Evolutionary conservation across 2,113 vertebrate species (phyloP).

Genomic region (Aleadryas rufinucha): DNA sequence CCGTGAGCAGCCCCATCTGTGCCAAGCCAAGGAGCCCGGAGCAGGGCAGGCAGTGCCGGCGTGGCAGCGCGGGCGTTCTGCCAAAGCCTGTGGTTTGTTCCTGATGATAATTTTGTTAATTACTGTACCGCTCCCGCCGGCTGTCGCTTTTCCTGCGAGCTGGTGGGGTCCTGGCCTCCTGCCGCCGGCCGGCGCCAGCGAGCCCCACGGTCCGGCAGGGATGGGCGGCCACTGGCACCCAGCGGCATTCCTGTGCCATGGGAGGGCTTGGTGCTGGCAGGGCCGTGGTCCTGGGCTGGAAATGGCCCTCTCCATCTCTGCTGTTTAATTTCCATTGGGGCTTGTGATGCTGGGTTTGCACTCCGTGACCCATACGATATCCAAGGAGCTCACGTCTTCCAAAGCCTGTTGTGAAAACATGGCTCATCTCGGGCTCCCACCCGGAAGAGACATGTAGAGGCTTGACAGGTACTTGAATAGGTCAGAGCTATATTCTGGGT

Average conservation of each 20-base stretch:
- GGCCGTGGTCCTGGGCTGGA: fast-evolving
- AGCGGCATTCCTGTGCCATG: fast-evolving
- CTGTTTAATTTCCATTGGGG: not conserved
- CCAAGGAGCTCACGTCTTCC: not conserved
- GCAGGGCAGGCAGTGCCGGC: not conserved
- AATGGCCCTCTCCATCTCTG: not conserved
- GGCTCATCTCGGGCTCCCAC: not conserved
- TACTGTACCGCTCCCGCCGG: fast-evolving
- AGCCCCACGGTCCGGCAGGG: fast-evolving
- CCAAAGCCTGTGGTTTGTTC: not conserved
- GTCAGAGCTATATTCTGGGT: not conserved
- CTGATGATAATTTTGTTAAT: not conserved
- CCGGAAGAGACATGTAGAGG: not conserved
- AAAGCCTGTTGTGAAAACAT: not conserved
- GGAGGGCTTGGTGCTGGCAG: not conserved
- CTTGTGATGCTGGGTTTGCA: fast-evolving
- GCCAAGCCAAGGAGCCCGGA: fast-evolving
- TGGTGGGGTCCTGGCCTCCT: not conserved
- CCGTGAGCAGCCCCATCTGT: fast-evolving
- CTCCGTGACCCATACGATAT: fast-evolving
- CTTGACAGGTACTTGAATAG: not conserved
- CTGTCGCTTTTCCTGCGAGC: not conserved
- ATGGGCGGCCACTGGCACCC: fast-evolving
- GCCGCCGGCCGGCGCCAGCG: fast-evolving
- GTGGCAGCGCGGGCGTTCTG: fast-evolving